Base-by-base conservation (phyloP, 2,888 invertebrate genomes). In the Drosophila mayaguana region DNA sequence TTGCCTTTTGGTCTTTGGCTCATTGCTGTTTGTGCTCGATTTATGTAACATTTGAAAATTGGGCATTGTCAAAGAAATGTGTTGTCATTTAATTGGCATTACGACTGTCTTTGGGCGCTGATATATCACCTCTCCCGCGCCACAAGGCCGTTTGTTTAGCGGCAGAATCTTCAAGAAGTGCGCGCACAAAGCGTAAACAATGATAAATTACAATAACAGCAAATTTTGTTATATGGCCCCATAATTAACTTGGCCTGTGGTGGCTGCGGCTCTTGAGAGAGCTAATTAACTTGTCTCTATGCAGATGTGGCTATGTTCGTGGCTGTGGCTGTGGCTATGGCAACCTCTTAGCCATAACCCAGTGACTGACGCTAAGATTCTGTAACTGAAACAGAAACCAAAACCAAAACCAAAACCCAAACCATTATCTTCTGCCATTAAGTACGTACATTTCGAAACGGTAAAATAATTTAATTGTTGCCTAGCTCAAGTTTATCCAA, bases 131-230 rank as follows among this genome's bases (percentile, higher is more conserved):
- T 16, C n/a, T 7, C 3, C 34, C 16, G 18, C 34, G 12, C 20
- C 38, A 16, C 78, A 78, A 78, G 79, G 78, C 20, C 79, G 51
- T 56, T 38, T 38, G 53, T 11, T 56, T 50, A 61, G 71, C 57
- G 71, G 63, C 68, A 83, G 84, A 83, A 84, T 84, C 69, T 59
- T 32, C 48, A 80, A 86, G 85, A 84, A 87, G 78, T 80, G 70
- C 82, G 70, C 65, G 55, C 80, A 82, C 68, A 80, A 84, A 87
- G 88, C 88, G 75, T 80, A 87, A 76, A 67, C 82, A 82, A 74
- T 82, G 80, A 87, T 87, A 87, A 78, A 84, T 87, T 81, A 83
- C 84, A 80, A 75, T 75, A 75, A 66, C 72, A 84, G 61, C 68
- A 50, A 50, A 50, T 69, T 68, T 68, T 50, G 11, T 64, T 75